A percentile compares a stretch with the other conserved stretches of the same genome.
Evolutionary conservation across 2,888 invertebrate genomes (phyloP).

Genomic region (Orthosia incerta): DNA sequence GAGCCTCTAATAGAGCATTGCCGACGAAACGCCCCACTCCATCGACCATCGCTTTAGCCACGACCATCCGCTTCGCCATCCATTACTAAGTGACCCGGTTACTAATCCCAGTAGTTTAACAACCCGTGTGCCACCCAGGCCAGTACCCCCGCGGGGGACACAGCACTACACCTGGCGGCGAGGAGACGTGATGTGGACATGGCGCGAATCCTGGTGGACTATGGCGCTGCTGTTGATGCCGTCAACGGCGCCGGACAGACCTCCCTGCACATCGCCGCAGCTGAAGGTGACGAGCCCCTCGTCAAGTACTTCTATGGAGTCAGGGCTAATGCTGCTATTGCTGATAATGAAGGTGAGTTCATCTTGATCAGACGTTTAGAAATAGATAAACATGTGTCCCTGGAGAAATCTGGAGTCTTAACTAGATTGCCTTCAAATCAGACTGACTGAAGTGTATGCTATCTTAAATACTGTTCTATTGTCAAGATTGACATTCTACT

Average conservation of each 20-base stretch:
- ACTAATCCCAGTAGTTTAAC: slow-evolving; percentile 63
- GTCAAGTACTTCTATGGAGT: slow-evolving; percentile 99
- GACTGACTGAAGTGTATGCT: background rate
- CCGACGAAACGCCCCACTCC: slow-evolving; percentile 32
- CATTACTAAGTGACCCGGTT: slow-evolving; percentile 56
- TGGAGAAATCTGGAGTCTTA: background rate
- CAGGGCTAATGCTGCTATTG: slow-evolving; percentile 97
- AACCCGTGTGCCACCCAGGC: slow-evolving; percentile 86
- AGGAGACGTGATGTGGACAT: slow-evolving; percentile 97
- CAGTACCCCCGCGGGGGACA: slow-evolving; percentile 96
- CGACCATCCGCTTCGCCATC: slow-evolving; percentile 35
- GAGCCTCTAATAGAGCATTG: background rate
- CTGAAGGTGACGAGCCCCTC: slow-evolving; percentile 98
- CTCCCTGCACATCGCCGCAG: slow-evolving; percentile 98
- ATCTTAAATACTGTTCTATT: background rate
- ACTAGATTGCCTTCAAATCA: background rate
- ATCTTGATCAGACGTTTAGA: no score
- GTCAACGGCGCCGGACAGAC: slow-evolving; percentile 99
- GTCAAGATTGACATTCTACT: background rate
- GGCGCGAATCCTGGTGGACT: slow-evolving; percentile 97
- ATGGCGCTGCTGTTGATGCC: slow-evolving; percentile 97
- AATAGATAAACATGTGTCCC: no score
- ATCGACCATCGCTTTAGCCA: slow-evolving; percentile 31
- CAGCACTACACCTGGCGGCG: slow-evolving; percentile 98
- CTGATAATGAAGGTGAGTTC: slow-evolving; percentile 96